Conservation (phyloP, 2,888 invertebrate species). For the Podotricha telesiphe region DNA sequence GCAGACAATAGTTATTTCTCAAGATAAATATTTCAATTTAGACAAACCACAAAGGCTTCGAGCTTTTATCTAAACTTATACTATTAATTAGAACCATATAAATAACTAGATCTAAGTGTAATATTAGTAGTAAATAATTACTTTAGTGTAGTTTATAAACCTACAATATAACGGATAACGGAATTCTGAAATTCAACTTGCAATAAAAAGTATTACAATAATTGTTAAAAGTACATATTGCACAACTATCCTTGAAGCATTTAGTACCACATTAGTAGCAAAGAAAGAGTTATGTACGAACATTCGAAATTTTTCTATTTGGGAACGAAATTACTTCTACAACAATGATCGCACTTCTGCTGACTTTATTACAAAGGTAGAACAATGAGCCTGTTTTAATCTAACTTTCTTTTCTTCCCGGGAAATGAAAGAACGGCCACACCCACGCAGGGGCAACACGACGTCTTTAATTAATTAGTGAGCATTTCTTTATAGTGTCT, state of each 20-base stretch:
- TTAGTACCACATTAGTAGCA: not conserved
- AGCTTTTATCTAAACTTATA: not conserved
- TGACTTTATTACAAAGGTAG: constrained; percentile 62
- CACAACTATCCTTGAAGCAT: not conserved
- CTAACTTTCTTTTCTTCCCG: constrained; percentile 73
- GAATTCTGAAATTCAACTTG: not conserved
- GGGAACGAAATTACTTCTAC: constrained; percentile 45
- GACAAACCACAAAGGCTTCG: not conserved
- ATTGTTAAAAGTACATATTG: not conserved
- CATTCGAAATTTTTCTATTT: constrained; percentile 26
- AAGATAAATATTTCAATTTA: not conserved
- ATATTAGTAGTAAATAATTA: not conserved
- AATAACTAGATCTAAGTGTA: not conserved
- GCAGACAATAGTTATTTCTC: not conserved
- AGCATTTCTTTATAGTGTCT: constrained; percentile 67
- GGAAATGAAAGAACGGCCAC: constrained; percentile 68
- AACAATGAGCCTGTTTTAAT: constrained; percentile 73
- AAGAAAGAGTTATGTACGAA: constrained; percentile 13
- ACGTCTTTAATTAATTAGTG: constrained; percentile 73
- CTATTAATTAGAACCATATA: not conserved
- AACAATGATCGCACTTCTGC: constrained; percentile 55
- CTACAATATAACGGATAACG: too few relatives aligned
- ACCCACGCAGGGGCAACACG: constrained; percentile 70
- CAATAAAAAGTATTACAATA: not conserved
- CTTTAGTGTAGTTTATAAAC: too few relatives aligned